Base-by-base conservation (phyloP, 1,140 invertebrate genomes). In the Chrysoperla carnea region DNA sequence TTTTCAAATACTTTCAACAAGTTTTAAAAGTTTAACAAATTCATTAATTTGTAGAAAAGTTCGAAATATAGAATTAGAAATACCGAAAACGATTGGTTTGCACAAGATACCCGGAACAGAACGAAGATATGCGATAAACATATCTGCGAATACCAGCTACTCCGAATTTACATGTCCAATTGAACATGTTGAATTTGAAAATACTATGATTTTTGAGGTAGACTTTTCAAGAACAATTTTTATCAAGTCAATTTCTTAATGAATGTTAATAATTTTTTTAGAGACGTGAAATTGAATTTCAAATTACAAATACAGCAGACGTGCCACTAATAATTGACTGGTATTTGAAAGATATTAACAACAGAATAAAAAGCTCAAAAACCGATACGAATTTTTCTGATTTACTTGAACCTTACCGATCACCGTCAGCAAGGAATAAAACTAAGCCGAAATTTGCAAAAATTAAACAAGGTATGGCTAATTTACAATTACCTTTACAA, bases 181-280 rank as follows among this genome's bases (percentile, higher is more conserved):
- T 14, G 15, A 14, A 8, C 43, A 49, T 17, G 41, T 57, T 33
- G 36, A 41, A 11, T 46, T 57, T 39, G 36, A 43, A 4, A 46
- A 52, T 42, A 57, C 54, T 1, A 50, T 44, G 28, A 38, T 54
- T 15, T 52, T 53, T 41, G 47, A 53, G 42, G 55, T 55, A 52
- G 42, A 7, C 40, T 4, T 27, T 29, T n/a, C 6, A 35, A 2
- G 29, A 13, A 41, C 17, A 12, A 39, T 11, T n/a, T 37, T 11
- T n/a, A n/a, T 12, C 35, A 31, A 40, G 37, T 17, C 8, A 40
- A 27, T 17, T 36, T n/a, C 14, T 28, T 9, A 37, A 37, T 43
- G 37, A 29, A 43, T 43, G 6, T 27, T 38, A 15, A 8, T 13
- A 13, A 23, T 23, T 39, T 13, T 39, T 39, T 14, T 23, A 43